Evolutionary conservation across 2,888 invertebrate genomes (phyloP).

Genomic region (Scaptomyza cyrtandrae): DNA sequence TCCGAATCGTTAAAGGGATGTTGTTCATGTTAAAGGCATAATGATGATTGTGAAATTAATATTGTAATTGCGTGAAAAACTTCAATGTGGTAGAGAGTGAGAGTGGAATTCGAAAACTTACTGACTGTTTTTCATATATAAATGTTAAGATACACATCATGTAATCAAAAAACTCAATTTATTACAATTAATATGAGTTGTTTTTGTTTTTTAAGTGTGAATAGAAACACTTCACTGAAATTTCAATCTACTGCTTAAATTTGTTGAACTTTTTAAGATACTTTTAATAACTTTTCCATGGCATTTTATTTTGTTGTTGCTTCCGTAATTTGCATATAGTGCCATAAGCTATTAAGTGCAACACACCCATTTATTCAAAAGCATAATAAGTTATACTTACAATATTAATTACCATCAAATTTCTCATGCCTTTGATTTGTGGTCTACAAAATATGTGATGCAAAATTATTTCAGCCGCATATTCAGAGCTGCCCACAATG

Average conservation of each 20-base stretch:
- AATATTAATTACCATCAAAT: slow-evolving; percentile 78
- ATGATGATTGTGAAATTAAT: slow-evolving; percentile 70
- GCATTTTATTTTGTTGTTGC: slow-evolving; percentile 10
- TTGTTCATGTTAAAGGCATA: slow-evolving; percentile 37
- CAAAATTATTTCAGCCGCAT: slow-evolving; percentile 67
- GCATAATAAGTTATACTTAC: slow-evolving; percentile 68
- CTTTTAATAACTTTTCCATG: slow-evolving; percentile 34
- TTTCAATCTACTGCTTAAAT: not conserved
- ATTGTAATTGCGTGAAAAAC: slow-evolving; percentile 33
- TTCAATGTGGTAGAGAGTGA: slow-evolving; percentile 8
- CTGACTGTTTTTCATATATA: not conserved
- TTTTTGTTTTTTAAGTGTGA: not conserved
- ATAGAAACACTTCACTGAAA: not conserved
- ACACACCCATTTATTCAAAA: slow-evolving; percentile 64
- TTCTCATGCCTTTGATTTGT: slow-evolving; percentile 78
- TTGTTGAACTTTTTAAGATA: not conserved
- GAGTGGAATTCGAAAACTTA: not conserved
- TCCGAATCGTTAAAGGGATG: slow-evolving; percentile 17
- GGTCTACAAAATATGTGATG: slow-evolving; percentile 65
- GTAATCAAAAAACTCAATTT: not conserved
- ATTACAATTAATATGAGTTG: not conserved
- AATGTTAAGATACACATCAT: not conserved
- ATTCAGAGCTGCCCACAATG: slow-evolving; percentile 61
- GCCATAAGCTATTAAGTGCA: slow-evolving; percentile 62
- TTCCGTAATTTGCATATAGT: slow-evolving; percentile 35